Evolutionary conservation across 2,888 invertebrate species (phyloP), one percentile per base, ranked within the genome.

Genomic region (Metalampra italica): DNA sequence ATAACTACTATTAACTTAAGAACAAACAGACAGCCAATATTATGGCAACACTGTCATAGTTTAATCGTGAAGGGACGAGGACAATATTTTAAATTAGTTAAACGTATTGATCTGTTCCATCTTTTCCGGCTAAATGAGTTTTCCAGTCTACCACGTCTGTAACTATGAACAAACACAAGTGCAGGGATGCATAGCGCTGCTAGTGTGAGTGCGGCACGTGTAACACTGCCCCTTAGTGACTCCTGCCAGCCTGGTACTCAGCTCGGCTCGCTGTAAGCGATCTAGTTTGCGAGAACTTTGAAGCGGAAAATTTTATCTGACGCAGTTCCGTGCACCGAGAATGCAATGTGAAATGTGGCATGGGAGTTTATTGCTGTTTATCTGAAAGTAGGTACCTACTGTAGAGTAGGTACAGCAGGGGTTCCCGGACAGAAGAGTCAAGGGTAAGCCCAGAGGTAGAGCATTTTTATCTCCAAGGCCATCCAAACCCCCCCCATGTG

Each of bases 51-150:
- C 22, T 22, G 22, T 2, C 22, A 22, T 22, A 22, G 22, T 22
- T 22, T 5, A 22, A 5, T 22, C 22, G 22, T 22, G 22, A 22
- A 22, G 22, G 22, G 22, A 22, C 22, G 39, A 15, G 8, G 13
- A 39, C n/a, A 39, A 22, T 22, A 22, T 22, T 22, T 22, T 22
- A 51, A 51, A 52, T 57, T 55, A 52, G 47, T 56, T 59, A 22
- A 64, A 62, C 53, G 55, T 72, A 80, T 79, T 67, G 76, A 80
- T 73, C 70, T 71, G 61, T 72, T 65, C 66, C 67, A 76, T 77
- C 71, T 82, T 81, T 83, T 76, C 76, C 76, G 68, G 66, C 63
- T 71, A 78, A 79, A 78, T 70, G 74, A 74, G 67, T 80, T 82
- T 82, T 76, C 80, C 78, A 76, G 76, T 79, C 78, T 77, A 62